Evolutionary conservation across 2,888 invertebrate genomes (phyloP).

Genomic region (Chrysopilus asiliformis): DNA sequence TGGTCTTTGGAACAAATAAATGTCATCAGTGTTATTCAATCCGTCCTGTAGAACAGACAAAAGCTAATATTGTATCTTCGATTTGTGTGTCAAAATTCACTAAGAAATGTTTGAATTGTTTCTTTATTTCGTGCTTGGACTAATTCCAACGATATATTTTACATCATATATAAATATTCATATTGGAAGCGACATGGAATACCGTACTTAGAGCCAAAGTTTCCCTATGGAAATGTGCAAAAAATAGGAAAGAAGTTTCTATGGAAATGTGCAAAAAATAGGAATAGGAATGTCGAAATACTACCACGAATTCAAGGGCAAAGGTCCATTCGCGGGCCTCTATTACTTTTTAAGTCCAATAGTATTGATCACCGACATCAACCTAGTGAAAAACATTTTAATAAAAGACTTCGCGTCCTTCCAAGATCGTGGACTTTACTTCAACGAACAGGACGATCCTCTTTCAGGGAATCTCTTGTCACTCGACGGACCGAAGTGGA

Average conservation of each 20-base stretch:
- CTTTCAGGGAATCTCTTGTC: slow-evolving; percentile 21
- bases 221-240: slow-evolving; percentile 21
- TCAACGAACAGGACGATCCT: slow-evolving; percentile 23
- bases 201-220: slow-evolving; percentile 15
- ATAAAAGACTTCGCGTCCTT: slow-evolving; percentile 24
- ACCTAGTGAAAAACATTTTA: slow-evolving; percentile 21
- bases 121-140: too few relatives aligned
- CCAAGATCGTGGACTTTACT: slow-evolving; percentile 20
- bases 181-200: slow-evolving; percentile 20
- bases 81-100: too few relatives aligned
- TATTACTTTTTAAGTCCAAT: slow-evolving; percentile 13
- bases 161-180: not conserved
- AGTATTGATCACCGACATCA: slow-evolving; percentile 14
- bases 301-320: slow-evolving; percentile 11
- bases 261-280: too few relatives aligned
- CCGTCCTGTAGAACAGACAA: too few relatives aligned
- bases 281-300: slow-evolving; percentile 6
- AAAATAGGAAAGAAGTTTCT: slow-evolving; percentile 6
- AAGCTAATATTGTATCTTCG: too few relatives aligned
- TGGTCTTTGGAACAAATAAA: too few relatives aligned
- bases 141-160: too few relatives aligned
- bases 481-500: slow-evolving; percentile 30
- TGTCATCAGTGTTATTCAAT: too few relatives aligned
- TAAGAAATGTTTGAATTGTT: too few relatives aligned
- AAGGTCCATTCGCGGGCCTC: slow-evolving; percentile 10